Conservation (phyloP, 2,113 vertebrate species). For the Hydropotes inermis region DNA sequence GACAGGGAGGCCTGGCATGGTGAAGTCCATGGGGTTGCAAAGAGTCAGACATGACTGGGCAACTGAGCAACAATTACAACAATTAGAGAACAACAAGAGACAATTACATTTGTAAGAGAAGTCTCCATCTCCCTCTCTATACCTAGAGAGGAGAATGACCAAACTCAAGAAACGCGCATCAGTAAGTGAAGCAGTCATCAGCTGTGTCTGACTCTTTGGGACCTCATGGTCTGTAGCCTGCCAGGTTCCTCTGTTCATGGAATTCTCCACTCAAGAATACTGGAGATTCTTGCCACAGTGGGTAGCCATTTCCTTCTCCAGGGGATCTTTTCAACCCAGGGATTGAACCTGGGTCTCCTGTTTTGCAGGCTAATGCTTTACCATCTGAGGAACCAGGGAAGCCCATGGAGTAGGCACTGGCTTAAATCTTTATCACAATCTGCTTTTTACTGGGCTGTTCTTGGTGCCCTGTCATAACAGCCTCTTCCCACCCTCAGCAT, state of each 20-base stretch:
- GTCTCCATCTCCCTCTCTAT: not conserved
- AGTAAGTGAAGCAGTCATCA: not conserved
- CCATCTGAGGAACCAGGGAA: not conserved
- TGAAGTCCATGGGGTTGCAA: fast-evolving
- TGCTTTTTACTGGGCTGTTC: not conserved
- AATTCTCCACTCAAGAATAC: not conserved
- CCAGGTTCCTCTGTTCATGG: not conserved
- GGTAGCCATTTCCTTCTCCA: not conserved
- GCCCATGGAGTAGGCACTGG: not conserved
- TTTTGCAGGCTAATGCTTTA: not conserved
- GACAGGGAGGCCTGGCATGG: not conserved
- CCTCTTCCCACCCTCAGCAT: not conserved
- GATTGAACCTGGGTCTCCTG: not conserved
- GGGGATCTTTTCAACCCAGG: not conserved
- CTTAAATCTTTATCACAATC: not conserved
- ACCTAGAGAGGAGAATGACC: not conserved
- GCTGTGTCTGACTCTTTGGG: not conserved
- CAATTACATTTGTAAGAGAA: not conserved
- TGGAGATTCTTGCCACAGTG: not conserved
- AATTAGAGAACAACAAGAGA: not conserved
- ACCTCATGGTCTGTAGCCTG: not conserved
- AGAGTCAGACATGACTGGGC: not conserved
- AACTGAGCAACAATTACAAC: not conserved
- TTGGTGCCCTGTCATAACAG: not conserved
- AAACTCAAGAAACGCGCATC: not conserved